Conservation (phyloP, 2,888 invertebrate genomes). For the Parascotia fuliginaria region DNA sequence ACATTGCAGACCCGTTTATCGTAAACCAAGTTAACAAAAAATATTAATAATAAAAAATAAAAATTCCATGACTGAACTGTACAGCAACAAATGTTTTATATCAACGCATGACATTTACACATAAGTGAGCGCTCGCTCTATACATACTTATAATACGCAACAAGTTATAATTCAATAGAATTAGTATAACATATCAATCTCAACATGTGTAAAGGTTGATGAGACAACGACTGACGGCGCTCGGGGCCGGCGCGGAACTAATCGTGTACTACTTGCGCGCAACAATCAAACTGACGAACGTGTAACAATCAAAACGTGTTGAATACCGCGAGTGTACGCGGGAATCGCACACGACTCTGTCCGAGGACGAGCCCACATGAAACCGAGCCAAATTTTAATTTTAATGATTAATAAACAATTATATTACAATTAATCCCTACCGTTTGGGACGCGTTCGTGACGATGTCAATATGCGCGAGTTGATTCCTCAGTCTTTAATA, state of each 20-base stretch:
- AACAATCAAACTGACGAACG: slow-evolving; percentile 32
- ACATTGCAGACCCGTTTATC: slow-evolving; percentile 83
- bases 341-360: slow-evolving; percentile 48
- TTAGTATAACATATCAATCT: slow-evolving; percentile 85
- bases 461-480: slow-evolving; percentile 83
- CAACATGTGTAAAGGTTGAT: slow-evolving; percentile 85
- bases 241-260: slow-evolving; percentile 19
- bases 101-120: slow-evolving; percentile 55
- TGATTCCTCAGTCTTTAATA: slow-evolving; percentile 86
- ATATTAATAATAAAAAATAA: slow-evolving; percentile 74
- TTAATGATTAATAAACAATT: slow-evolving; percentile 66
- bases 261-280: slow-evolving; percentile 26
- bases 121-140: slow-evolving; percentile 46
- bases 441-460: slow-evolving; percentile 78
- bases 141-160: slow-evolving; percentile 81
- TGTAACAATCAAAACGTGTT: slow-evolving; percentile 38
- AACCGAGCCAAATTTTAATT: slow-evolving; percentile 64
- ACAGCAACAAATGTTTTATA: slow-evolving; percentile 69
- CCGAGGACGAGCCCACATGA: slow-evolving; percentile 57
- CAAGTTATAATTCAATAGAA: slow-evolving; percentile 85
- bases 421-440: slow-evolving; percentile 74
- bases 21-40: slow-evolving; percentile 81
- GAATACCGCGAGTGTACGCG: slow-evolving; percentile 51
- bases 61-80: slow-evolving; percentile 71
- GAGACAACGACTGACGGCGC: slow-evolving; percentile 69